Evolutionary conservation across 64 coral and sea anemone species (phyloP).

Genomic region (Pachyseris speciosa): DNA sequence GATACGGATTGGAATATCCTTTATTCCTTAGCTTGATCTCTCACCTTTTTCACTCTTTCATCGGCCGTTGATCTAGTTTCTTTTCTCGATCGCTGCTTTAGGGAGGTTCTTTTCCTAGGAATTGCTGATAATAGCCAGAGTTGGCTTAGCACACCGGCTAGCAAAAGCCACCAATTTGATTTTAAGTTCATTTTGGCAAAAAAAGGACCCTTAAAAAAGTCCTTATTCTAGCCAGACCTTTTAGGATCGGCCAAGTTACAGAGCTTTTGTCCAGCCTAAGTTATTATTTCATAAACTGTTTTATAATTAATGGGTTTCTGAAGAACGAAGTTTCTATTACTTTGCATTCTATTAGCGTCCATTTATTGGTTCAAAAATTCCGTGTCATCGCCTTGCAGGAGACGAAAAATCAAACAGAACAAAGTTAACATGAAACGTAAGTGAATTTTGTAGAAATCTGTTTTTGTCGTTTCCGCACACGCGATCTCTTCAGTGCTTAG

Average conservation of each 20-base stretch:
- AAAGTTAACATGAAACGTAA: neutral
- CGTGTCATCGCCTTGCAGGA: neutral
- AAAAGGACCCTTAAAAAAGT: constrained; percentile 6
- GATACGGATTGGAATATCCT: neutral
- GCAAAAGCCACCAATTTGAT: constrained; percentile 21
- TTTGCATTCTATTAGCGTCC: neutral
- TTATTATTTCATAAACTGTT: constrained; percentile 47
- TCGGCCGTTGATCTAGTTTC: neutral
- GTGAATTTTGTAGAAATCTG: neutral
- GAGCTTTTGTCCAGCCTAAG: constrained; percentile 1
- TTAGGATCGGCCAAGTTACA: neutral
- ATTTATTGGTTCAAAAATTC: too few species aligned
- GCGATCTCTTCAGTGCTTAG: neutral
- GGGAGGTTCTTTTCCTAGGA: neutral
- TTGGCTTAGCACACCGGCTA: neutral
- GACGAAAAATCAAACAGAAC: neutral
- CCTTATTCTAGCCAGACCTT: neutral
- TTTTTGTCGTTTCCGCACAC: neutral
- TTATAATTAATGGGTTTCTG: constrained; percentile 21
- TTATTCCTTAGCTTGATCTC: neutral
- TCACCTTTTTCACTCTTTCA: constrained; percentile 36
- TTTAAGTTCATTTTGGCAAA: constrained; percentile 3
- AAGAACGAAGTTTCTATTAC: neutral
- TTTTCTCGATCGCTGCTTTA: constrained; percentile 18
- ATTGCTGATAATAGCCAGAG: neutral